These are phyloP conservation scores for Parauchenoglanis ngamensis DNA, from an alignment of 2,797 vertebrate genomes.

Conservation along the genomic window DNA sequence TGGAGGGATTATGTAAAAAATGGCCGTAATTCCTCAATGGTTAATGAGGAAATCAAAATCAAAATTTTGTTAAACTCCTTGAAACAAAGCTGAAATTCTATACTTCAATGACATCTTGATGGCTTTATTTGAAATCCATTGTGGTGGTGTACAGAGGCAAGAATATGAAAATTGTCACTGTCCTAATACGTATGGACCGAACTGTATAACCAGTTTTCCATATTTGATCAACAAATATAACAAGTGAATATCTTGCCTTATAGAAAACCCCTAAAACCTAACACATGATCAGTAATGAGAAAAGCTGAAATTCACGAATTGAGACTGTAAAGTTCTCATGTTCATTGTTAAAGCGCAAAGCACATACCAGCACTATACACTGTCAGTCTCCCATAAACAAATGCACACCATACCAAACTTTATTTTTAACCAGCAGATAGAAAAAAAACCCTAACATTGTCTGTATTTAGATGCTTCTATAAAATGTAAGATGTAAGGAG, in stretches of 20 bases:
- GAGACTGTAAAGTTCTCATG: no score
- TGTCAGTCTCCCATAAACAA: constrained; percentile 10
- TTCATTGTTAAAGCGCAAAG: background rate
- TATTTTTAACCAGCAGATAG: constrained; percentile 31
- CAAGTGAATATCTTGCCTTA: background rate
- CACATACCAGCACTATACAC: background rate
- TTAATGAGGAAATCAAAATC: no score
- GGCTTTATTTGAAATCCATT: no score
- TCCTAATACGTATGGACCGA: no score
- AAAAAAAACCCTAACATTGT: background rate
- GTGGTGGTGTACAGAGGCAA: no score
- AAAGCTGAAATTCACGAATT: background rate
- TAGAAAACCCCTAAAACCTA: no score
- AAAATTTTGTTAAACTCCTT: no score
- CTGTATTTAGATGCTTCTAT: background rate
- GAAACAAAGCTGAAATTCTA: no score
- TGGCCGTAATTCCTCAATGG: no score
- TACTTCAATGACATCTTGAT: no score
- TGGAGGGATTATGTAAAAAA: no score
- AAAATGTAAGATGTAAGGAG: background rate
- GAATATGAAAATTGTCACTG: no score
- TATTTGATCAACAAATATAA: background rate
- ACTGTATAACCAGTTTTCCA: background rate
- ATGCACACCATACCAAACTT: background rate
- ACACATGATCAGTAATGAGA: background rate